These are phyloP conservation scores for Actinemys pallida DNA, from an alignment of 2,113 vertebrate genomes.

Conservation along the genomic window DNA sequence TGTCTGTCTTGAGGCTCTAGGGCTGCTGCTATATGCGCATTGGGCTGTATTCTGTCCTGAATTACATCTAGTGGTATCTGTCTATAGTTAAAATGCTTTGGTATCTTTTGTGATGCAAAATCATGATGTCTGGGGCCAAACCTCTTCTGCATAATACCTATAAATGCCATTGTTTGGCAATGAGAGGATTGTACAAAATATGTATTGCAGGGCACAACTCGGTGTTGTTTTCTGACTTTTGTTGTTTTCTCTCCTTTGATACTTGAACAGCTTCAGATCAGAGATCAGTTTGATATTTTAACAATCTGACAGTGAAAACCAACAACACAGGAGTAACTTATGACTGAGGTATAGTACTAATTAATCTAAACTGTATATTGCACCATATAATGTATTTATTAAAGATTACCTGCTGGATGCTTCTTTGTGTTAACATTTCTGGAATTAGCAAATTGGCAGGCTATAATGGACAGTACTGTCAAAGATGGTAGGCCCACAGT, in stretches of 20 bases:
- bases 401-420: background rate
- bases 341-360: constrained; percentile 35
- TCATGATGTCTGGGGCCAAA: background rate
- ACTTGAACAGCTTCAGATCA: background rate
- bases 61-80: background rate
- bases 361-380: background rate
- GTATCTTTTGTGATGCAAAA: background rate
- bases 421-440: background rate
- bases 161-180: background rate
- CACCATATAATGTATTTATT: background rate
- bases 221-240: background rate
- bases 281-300: background rate
- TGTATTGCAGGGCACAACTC: background rate
- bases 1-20: background rate
- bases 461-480: background rate
- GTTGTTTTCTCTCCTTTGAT: accelerated
- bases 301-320: too few species aligned
- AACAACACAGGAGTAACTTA: background rate
- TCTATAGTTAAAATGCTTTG: background rate
- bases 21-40: background rate
- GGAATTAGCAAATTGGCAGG: background rate
- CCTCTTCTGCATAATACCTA: background rate
- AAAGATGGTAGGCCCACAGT: background rate
- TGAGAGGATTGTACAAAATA: background rate
- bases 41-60: background rate